Evolutionary conservation across 1,140 invertebrate genomes (phyloP).

Genomic region (Pentalonia nigronervosa): DNA sequence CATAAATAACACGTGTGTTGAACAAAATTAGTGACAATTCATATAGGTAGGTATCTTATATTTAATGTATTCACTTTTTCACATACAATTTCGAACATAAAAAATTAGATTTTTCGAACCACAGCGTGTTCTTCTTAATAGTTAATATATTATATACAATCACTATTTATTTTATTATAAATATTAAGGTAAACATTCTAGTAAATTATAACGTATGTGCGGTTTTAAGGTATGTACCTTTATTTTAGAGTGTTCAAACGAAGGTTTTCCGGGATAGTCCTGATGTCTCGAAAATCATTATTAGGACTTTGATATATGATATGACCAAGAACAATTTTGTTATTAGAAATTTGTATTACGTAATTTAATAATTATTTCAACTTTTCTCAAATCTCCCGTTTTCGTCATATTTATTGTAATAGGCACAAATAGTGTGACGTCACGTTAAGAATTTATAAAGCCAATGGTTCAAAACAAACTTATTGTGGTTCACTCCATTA

Average conservation of each 20-base stretch:
- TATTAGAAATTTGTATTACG: not conserved
- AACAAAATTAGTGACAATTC: not conserved
- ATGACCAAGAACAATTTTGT: not conserved
- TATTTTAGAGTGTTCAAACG: not conserved
- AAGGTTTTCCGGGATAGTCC: not conserved
- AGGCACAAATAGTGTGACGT: too few relatives aligned
- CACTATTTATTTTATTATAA: not conserved
- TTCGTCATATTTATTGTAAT: not conserved
- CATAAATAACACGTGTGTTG: not conserved
- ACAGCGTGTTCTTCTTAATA: not conserved
- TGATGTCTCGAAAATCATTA: not conserved
- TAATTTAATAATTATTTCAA: not conserved
- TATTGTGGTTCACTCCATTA: too few relatives aligned
- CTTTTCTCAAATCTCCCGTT: not conserved
- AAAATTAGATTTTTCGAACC: not conserved
- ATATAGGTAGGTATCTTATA: not conserved
- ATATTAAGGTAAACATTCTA: not conserved
- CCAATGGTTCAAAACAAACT: too few relatives aligned
- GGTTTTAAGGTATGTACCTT: not conserved
- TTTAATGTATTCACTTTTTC: too few relatives aligned
- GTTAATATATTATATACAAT: not conserved
- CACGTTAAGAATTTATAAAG: too few relatives aligned
- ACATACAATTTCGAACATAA: not conserved
- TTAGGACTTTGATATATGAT: not conserved
- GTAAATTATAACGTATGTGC: not conserved